Conservation (phyloP, 2,888 invertebrate genomes). For the Heteropelma amictum region DNA sequence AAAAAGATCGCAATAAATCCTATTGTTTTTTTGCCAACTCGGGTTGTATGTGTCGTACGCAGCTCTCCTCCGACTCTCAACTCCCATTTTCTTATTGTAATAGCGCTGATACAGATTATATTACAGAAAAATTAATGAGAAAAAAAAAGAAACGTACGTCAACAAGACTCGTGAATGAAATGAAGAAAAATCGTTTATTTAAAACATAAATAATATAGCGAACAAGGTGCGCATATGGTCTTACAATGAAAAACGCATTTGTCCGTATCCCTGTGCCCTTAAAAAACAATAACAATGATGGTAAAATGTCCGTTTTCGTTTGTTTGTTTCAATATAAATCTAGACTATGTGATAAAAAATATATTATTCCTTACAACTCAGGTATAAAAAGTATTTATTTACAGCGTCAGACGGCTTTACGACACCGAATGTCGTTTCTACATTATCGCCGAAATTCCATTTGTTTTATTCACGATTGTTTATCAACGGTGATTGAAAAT, state of each 20-base stretch:
- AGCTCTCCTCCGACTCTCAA: constrained; percentile 23
- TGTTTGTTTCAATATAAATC: constrained; percentile 43
- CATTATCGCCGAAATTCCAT: constrained; percentile 33
- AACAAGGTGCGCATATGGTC: constrained; percentile 63
- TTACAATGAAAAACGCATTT: constrained; percentile 65
- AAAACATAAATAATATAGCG: constrained; percentile 65
- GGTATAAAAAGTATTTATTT: constrained; percentile 69
- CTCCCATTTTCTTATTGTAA: not conserved
- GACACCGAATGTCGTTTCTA: constrained; percentile 33
- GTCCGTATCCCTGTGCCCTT: constrained; percentile 66
- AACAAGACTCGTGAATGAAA: constrained; percentile 25
- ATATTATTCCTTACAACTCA: constrained; percentile 64
- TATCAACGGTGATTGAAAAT: no score
- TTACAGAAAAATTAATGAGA: constrained; percentile 25
- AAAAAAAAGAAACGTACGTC: not conserved
- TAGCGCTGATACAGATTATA: constrained; percentile 3
- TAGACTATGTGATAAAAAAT: constrained; percentile 56
- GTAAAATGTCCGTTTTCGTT: constrained; percentile 31
- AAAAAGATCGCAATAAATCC: no score
- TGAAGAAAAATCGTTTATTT: constrained; percentile 54
- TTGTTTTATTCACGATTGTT: constrained; percentile 14
- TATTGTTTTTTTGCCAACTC: no score
- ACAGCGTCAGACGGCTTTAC: constrained; percentile 58
- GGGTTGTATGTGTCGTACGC: not conserved
- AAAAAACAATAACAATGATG: constrained; percentile 56